phyloP scores from a whole-genome alignment of 2,888 invertebrate genomes.

The Ennomos erosarius region DNA sequence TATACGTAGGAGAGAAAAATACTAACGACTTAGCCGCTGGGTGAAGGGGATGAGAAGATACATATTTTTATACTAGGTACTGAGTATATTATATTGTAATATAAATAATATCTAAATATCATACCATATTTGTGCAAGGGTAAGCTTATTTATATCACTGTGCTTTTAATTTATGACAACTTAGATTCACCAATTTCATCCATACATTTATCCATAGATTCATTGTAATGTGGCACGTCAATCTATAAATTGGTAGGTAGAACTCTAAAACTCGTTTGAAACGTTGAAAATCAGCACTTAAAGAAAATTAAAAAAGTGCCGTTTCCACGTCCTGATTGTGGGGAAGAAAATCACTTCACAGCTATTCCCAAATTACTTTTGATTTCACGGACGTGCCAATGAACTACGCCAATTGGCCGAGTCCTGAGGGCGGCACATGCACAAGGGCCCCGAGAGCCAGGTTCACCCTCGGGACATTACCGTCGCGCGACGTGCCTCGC shows the following conservation, averaged over 20 bases:
- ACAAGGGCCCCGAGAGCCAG: conserved; percentile 50
- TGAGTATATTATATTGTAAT: too few species aligned
- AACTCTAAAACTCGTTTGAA: too few species aligned
- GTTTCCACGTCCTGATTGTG: conserved; percentile 6
- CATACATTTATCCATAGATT: too few species aligned
- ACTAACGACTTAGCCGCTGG: neutral
- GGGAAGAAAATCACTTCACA: conserved; percentile 20
- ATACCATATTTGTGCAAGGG: too few species aligned
- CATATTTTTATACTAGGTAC: neutral
- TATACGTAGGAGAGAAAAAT: conserved; percentile 11
- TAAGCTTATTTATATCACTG: too few species aligned
- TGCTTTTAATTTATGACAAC: neutral
- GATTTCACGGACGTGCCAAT: conserved; percentile 25
- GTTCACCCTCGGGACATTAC: conserved; percentile 47
- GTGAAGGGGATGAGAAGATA: conserved; percentile 6
- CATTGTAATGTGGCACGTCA: too few species aligned
- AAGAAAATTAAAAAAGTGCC: neutral
- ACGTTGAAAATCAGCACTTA: neutral
- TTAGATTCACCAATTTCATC: neutral
- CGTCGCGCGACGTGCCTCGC: conserved; percentile 42
- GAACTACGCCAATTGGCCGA: conserved; percentile 18
- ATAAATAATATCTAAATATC: too few species aligned
- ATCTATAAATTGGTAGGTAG: too few species aligned
- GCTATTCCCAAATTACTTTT: conserved; percentile 17
- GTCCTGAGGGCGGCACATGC: conserved; percentile 21